Evolutionary conservation across 2,797 vertebrate genomes (phyloP).

Genomic region (Acanthis flammea): DNA sequence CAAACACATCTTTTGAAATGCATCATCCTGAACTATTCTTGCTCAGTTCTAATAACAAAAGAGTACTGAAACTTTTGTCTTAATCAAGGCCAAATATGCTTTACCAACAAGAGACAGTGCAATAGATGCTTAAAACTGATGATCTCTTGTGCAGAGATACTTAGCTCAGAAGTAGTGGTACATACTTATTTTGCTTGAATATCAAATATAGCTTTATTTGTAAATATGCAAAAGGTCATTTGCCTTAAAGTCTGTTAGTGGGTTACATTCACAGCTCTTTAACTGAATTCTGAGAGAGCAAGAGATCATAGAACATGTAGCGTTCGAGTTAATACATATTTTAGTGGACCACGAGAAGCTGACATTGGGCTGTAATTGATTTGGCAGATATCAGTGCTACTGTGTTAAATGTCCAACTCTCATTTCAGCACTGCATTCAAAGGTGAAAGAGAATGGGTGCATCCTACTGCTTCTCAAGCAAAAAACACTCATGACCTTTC

Average conservation of each 20-base stretch:
- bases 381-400: neutral
- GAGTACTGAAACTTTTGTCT: neutral
- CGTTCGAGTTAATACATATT: neutral
- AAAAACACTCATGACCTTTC: neutral
- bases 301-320: neutral
- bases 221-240: neutral
- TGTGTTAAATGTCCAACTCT: neutral
- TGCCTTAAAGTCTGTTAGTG: neutral
- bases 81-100: neutral
- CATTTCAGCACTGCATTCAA: neutral
- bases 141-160: neutral
- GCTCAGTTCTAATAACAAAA: neutral
- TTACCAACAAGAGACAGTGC: neutral
- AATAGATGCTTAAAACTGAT: neutral
- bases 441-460: neutral
- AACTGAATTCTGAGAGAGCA: neutral
- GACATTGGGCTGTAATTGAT: neutral
- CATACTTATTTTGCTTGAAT: neutral
- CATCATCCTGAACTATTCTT: neutral
- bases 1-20: slow-evolving; percentile 32
- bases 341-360: neutral
- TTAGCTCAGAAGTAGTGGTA: neutral
- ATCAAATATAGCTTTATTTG: neutral
- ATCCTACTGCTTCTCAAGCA: neutral
- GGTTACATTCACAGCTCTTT: neutral